phyloP scores from a whole-genome alignment of 2,888 invertebrate genomes.

The Alcis repandata region DNA sequence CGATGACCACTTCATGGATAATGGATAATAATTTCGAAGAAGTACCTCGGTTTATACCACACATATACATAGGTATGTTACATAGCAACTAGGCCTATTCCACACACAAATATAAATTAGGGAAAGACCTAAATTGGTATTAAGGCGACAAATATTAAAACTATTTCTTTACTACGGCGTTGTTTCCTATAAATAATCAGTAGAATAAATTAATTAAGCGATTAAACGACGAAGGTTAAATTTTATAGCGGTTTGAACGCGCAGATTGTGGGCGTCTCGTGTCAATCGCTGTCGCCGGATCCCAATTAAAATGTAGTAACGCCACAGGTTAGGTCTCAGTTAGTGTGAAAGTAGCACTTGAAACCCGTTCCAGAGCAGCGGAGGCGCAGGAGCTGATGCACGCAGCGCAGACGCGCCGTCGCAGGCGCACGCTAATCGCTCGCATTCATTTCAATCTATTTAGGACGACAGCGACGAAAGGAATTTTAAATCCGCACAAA shows the following conservation, averaged over 20 bases:
- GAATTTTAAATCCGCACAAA: conserved; percentile 53
- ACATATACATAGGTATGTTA: too few species aligned
- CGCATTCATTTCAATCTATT: conserved; percentile 78
- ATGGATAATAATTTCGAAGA: conserved; percentile 2
- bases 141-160: not conserved
- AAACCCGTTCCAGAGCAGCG: conserved; percentile 59
- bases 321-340: conserved; percentile 12
- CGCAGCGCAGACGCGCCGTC: conserved; percentile 19
- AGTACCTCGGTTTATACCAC: too few species aligned
- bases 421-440: conserved; percentile 60
- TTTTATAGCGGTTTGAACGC: conserved; percentile 51
- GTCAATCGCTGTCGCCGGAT: conserved; percentile 56
- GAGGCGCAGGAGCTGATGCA: conserved; percentile 50
- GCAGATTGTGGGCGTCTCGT: conserved; percentile 57
- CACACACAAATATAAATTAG: too few species aligned
- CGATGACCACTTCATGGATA: conserved; percentile 19
- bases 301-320: conserved; percentile 70
- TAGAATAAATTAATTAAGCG: conserved; percentile 36
- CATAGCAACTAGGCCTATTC: too few species aligned
- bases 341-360: conserved; percentile 2
- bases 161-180: conserved; percentile 2
- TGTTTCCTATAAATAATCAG: conserved; percentile 22
- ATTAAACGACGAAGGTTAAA: conserved; percentile 38
- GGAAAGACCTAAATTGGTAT: too few species aligned
- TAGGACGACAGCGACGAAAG: conserved; percentile 56